These are phyloP conservation scores for Sebastiscus tertius DNA, from an alignment of 2,797 vertebrate genomes.

Conservation along the genomic window DNA sequence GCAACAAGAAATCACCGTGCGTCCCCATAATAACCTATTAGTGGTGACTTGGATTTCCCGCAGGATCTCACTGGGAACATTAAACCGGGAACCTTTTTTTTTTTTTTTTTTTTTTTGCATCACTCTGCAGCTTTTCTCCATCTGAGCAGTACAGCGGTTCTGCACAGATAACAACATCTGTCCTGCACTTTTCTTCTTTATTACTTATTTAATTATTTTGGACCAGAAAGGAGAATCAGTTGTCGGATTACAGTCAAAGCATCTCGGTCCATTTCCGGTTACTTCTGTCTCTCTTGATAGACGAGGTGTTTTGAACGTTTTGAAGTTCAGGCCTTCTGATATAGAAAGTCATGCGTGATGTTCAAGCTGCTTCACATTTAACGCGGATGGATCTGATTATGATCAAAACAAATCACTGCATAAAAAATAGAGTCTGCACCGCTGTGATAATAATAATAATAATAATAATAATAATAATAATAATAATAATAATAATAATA, in stretches of 20 bases:
- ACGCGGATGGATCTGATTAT: constrained; percentile 2
- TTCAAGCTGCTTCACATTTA: neutral
- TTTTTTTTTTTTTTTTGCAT: neutral
- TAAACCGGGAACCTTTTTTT: constrained; percentile 26
- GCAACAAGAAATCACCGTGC: constrained; percentile 45
- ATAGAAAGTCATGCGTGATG: neutral
- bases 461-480: neutral
- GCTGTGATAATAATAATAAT: neutral
- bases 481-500: neutral
- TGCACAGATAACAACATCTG: neutral
- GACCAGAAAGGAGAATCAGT: constrained; percentile 12
- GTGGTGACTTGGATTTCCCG: constrained; percentile 61
- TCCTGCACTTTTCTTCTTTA: neutral
- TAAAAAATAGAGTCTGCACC: neutral
- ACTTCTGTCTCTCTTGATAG: neutral
- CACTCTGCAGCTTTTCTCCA: constrained; percentile 14
- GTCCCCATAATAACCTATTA: constrained; percentile 53
- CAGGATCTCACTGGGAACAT: constrained; percentile 50
- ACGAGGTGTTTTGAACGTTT: neutral
- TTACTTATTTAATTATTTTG: neutral
- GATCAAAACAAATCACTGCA: neutral
- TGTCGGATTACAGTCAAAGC: neutral
- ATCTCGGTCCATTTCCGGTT: neutral
- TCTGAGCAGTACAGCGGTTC: neutral
- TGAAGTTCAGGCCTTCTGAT: neutral